Evolutionary conservation across 2,888 invertebrate genomes (phyloP).

Genomic region (Lacanobia oleracea): DNA sequence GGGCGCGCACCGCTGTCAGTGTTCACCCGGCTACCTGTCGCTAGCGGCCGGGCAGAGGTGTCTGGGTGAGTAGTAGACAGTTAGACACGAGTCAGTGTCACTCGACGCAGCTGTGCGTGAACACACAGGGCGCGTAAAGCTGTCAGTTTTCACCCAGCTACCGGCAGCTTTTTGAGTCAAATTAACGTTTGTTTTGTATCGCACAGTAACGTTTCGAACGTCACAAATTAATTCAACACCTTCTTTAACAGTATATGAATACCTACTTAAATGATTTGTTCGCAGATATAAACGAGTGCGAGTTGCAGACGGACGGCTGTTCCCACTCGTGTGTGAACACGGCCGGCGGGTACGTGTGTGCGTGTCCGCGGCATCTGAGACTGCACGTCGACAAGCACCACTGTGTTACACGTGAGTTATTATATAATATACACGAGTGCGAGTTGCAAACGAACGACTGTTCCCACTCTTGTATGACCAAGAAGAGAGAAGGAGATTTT

Average conservation of each 20-base stretch:
- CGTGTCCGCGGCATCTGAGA: slow-evolving; percentile 86
- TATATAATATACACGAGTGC: slow-evolving; percentile 91
- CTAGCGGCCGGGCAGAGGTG: slow-evolving; percentile 85
- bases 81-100: slow-evolving; percentile 73
- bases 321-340: slow-evolving; percentile 91
- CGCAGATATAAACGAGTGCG: slow-evolving; percentile 90
- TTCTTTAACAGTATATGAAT: not conserved
- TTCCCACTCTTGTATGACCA: slow-evolving; percentile 91
- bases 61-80: slow-evolving; percentile 77
- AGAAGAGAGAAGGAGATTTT: no score
- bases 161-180: no score
- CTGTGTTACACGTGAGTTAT: slow-evolving; percentile 76
- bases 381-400: slow-evolving; percentile 78
- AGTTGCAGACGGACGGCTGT: slow-evolving; percentile 85
- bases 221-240: no score
- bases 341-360: slow-evolving; percentile 91
- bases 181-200: no score
- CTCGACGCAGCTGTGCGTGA: no score
- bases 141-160: no score
- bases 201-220: no score
- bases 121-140: no score
- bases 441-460: slow-evolving; percentile 84
- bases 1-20: slow-evolving; percentile 91
- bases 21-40: slow-evolving; percentile 89
- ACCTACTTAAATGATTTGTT: not conserved